These are phyloP conservation scores for Egretta garzetta DNA, from an alignment of 2,113 vertebrate genomes.

Conservation along the genomic window DNA sequence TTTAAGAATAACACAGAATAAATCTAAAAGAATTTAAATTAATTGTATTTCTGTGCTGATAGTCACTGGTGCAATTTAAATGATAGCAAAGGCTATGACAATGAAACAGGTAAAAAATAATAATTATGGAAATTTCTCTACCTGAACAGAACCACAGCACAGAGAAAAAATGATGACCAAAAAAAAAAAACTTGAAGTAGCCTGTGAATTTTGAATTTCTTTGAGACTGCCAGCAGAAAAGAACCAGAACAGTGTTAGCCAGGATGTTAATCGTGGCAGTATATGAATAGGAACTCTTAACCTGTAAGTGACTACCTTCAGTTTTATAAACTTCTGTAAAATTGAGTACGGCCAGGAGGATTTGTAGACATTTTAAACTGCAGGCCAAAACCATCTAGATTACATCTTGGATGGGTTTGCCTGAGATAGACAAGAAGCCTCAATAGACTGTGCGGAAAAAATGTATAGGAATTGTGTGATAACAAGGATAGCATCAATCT, in stretches of 20 bases:
- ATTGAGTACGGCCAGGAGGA: neutral
- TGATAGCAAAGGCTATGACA: neutral
- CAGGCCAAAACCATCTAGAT: fast-evolving
- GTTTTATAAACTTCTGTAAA: neutral
- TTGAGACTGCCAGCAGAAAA: neutral
- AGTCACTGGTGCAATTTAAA: neutral
- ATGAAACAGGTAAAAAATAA: neutral
- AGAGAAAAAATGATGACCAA: fast-evolving
- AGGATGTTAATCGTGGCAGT: neutral
- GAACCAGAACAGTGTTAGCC: fast-evolving
- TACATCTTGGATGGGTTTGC: neutral
- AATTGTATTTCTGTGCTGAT: neutral
- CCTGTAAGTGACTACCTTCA: neutral
- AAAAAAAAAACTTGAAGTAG: neutral
- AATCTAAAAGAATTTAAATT: neutral
- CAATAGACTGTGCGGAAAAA: neutral
- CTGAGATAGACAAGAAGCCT: neutral
- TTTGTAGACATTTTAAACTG: neutral
- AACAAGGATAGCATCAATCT: fast-evolving
- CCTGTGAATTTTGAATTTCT: neutral
- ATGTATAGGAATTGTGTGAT: neutral
- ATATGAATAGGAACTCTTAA: neutral
- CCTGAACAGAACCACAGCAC: neutral
- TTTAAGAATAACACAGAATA: neutral
- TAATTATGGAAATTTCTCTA: neutral